Base-by-base conservation (phyloP, 1,140 invertebrate species). In the Temnothorax curvispinosus region DNA sequence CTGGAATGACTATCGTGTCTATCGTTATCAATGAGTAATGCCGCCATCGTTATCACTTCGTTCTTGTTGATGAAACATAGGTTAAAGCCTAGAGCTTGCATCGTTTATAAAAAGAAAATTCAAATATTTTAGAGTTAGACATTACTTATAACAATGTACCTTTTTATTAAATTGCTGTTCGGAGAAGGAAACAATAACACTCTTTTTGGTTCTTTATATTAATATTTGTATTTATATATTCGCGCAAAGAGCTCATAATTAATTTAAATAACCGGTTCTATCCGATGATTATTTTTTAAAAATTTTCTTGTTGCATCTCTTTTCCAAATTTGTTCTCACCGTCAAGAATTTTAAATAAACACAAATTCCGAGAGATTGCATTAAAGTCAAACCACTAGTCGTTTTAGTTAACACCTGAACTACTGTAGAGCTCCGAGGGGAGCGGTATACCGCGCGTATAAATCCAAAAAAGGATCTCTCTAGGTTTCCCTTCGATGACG, bases 341-440 rank as follows among this genome's bases (percentile, higher is more conserved):
- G 8, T 56, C 21, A 60, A 72, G 62, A 88, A 71, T 86, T 62
- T 38, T 21, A 65, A 76, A 52, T 38, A 67, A 75, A 47, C 13
- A 52, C 58, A 84, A 38, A 80, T 87, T 67, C 54, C 38, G 50
- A 35, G 71, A 18, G 50, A 44, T 67, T 44, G 44, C 21, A 38
- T 89, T 87, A 50, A 44, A 86, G 74, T 58, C 60, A 56, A 32
- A 47, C 47, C 80, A 67, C 41, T 75, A 78, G 52, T 72, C 86
- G 87, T 87, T 91, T 90, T 90, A 86, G 67, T 92, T 91, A 91
- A 91, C 92, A 92, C 92, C 91, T 92, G 90, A 90, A 72, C 86
- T 85, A 41, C 58, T 13, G 65, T n/a, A 18, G 35, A 76, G 67
- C 21, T 50, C 21, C 50, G 21, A 47, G 71, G 77, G 86, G 78